Evolutionary conservation across 2,113 vertebrate genomes (phyloP).

Genomic region (Gasterosteus nipponicus): DNA sequence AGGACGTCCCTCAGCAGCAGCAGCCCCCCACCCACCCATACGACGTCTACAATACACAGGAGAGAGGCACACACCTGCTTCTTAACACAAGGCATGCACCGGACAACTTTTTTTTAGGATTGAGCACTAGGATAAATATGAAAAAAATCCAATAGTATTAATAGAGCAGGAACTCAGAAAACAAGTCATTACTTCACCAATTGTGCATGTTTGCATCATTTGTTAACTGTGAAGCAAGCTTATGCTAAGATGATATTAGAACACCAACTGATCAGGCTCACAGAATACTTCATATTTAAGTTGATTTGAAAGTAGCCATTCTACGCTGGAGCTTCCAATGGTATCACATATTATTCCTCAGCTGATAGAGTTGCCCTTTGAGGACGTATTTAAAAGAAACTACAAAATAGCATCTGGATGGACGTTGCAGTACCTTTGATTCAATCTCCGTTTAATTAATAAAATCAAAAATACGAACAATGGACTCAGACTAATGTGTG

Average conservation of each 20-base stretch:
- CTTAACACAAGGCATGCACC: constrained; percentile 48
- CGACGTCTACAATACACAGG: constrained; percentile 51
- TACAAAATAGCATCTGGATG: background rate
- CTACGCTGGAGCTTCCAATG: background rate
- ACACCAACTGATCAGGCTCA: background rate
- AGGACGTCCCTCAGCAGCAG: constrained; percentile 49
- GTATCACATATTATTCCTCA: background rate
- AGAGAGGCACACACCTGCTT: constrained; percentile 65
- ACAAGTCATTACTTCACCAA: background rate
- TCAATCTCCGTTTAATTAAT: background rate
- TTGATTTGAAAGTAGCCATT: background rate
- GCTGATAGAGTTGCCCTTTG: background rate
- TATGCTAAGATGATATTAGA: background rate
- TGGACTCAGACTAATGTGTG: background rate
- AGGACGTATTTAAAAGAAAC: background rate
- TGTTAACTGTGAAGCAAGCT: background rate
- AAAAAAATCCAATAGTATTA: too few species aligned
- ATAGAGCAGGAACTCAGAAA: too few species aligned
- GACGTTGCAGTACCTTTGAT: background rate
- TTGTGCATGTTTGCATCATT: background rate
- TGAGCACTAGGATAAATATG: constrained; percentile 8
- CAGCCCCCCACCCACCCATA: constrained; percentile 7
- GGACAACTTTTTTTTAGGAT: constrained; percentile 19
- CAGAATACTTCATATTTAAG: background rate
- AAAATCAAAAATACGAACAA: background rate